phyloP scores from a whole-genome alignment of 1,140 invertebrate genomes.

The Physella acuta region DNA sequence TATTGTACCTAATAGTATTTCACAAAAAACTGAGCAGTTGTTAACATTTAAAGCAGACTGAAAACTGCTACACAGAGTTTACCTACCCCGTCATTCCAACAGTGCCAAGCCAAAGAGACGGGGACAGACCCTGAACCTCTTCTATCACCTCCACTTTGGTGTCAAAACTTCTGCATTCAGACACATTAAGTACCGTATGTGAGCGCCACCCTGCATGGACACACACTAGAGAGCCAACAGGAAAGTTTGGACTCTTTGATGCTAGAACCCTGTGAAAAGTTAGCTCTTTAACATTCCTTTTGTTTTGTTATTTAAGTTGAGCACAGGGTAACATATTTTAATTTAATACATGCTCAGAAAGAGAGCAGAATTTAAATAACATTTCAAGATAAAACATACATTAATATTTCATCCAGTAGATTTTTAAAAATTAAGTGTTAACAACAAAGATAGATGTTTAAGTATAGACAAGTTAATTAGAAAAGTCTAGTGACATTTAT shows the following conservation, averaged over 20 bases:
- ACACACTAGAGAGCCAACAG: conserved; percentile 2
- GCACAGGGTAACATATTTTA: too few relatives aligned
- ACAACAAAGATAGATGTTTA: neutral
- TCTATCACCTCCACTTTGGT: neutral
- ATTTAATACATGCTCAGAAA: too few relatives aligned
- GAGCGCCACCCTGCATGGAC: conserved; percentile 7
- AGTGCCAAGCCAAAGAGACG: conserved; percentile 12
- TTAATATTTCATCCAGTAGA: neutral
- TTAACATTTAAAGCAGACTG: too few relatives aligned
- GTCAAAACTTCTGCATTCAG: neutral
- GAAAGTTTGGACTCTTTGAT: neutral
- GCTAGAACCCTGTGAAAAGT: neutral
- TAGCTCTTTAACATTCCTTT: neutral
- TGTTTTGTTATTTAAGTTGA: too few relatives aligned
- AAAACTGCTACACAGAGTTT: too few relatives aligned
- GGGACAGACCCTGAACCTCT: conserved; percentile 8
- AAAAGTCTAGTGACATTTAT: too few relatives aligned
- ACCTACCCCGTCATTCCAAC: neutral
- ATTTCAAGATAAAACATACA: neutral
- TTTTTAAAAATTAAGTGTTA: neutral
- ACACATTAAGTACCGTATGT: neutral
- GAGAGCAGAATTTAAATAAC: neutral
- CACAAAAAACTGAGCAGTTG: too few relatives aligned
- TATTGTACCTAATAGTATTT: too few relatives aligned
- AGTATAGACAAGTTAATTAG: too few relatives aligned